phyloP scores from a whole-genome alignment of 2,797 vertebrate genomes.

The Clarias fuscus region DNA sequence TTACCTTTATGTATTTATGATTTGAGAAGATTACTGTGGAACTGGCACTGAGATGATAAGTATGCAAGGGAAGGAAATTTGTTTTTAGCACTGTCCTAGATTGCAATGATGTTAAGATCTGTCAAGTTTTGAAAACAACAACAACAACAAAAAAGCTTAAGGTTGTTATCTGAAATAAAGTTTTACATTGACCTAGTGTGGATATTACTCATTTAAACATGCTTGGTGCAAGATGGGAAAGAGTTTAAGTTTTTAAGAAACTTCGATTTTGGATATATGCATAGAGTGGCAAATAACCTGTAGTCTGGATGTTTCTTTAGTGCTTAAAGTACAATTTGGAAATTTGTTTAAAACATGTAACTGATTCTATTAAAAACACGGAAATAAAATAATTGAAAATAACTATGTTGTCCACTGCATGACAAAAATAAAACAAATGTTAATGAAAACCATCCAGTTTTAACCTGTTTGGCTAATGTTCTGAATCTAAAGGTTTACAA shows the following conservation, averaged over 20 bases:
- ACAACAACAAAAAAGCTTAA: constrained; percentile 56
- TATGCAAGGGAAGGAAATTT: background rate
- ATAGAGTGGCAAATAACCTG: background rate
- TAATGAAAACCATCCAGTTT: background rate
- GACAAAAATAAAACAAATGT: background rate
- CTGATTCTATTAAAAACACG: background rate
- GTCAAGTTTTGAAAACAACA: constrained; percentile 66
- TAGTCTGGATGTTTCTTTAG: background rate
- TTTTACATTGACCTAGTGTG: constrained; percentile 75
- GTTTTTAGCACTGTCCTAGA: constrained; percentile 2
- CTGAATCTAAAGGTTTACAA: background rate
- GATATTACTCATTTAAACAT: constrained; percentile 14
- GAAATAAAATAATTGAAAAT: background rate
- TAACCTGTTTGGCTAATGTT: too few relatives aligned
- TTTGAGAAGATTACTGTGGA: constrained; percentile 29
- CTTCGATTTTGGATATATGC: too few relatives aligned
- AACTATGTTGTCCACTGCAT: background rate
- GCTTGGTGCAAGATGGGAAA: background rate
- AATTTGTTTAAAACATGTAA: background rate
- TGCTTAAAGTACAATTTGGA: background rate
- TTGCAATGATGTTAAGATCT: constrained; percentile 50
- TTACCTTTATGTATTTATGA: constrained; percentile 42
- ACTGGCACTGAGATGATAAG: constrained; percentile 11
- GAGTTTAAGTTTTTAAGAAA: background rate
- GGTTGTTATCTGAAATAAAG: constrained; percentile 83